Conservation (phyloP, 2,113 vertebrate species). For the Sitta europaea region DNA sequence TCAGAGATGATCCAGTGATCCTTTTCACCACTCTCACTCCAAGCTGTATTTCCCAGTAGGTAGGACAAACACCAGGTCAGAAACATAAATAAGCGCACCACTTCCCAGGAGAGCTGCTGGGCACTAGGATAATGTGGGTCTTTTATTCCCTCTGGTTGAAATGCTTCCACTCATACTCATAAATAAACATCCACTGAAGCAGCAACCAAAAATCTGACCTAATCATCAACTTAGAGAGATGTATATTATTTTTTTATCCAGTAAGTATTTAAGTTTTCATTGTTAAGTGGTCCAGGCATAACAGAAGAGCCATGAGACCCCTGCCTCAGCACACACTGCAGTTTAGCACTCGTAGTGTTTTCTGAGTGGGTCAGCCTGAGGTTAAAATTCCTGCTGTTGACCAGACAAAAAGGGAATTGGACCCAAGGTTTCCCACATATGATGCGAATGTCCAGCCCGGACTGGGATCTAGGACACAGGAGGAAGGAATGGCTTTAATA, state of each 20-base stretch:
- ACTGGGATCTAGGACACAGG: not conserved
- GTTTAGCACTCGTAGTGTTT: not conserved
- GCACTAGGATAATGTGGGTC: not conserved
- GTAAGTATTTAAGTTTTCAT: not conserved
- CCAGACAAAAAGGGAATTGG: not conserved
- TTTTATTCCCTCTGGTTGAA: not conserved
- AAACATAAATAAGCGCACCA: rapidly evolving
- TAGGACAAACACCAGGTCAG: not conserved
- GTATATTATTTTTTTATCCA: not conserved
- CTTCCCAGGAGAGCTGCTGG: not conserved
- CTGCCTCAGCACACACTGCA: not conserved
- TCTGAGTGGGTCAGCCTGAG: not conserved
- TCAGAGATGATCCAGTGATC: not conserved
- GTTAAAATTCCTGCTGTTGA: not conserved
- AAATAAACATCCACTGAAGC: not conserved
- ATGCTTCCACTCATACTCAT: not conserved
- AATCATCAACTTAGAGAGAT: not conserved
- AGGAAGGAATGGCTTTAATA: not conserved
- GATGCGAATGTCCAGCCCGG: not conserved
- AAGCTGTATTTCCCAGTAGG: not conserved
- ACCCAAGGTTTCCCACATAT: not conserved
- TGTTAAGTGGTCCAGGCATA: not conserved
- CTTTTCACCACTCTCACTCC: not conserved
- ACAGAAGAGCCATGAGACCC: not conserved
- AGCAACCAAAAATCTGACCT: not conserved